phyloP scores from a whole-genome alignment of 37 sponge, comb jelly and placozoan genomes.

The Mnemiopsis leidyi region DNA sequence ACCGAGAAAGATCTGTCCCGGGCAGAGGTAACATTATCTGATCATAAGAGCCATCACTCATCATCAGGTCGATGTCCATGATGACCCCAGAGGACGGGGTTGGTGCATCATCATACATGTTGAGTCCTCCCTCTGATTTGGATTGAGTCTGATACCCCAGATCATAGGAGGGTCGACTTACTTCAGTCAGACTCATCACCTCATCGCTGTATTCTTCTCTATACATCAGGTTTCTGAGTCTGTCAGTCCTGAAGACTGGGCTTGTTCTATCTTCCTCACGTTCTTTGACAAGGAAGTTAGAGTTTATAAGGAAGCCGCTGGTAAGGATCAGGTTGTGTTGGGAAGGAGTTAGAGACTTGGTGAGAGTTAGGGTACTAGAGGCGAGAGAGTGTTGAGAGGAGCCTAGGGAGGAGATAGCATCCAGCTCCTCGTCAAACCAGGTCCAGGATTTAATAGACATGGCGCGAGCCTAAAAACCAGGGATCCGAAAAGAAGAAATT shows the following conservation, averaged over 20 bases:
- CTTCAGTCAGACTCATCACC: neutral
- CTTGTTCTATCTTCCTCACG: neutral
- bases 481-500: too few relatives aligned
- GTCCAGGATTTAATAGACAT: conserved; percentile 27
- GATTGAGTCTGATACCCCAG: conserved; percentile 20
- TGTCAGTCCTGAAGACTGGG: too few relatives aligned
- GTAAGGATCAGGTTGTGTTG: neutral
- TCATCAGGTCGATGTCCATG: neutral
- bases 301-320: neutral
- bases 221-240: neutral
- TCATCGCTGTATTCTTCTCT: neutral
- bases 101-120: neutral
- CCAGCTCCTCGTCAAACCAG: conserved; percentile 24
- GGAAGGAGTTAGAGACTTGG: neutral
- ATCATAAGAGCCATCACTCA: neutral
- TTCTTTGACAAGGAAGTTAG: neutral
- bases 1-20: neutral
- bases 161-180: neutral
- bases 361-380: conserved; percentile 2
- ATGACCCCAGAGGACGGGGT: conserved; percentile 1
- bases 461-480: neutral
- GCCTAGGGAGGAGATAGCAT: conserved; percentile 17
- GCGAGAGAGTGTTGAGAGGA: neutral
- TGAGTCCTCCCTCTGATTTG: neutral
- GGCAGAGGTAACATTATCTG: neutral